These are phyloP conservation scores for Connochaetes taurinus DNA, from an alignment of 2,113 vertebrate genomes.

Conservation along the genomic window DNA sequence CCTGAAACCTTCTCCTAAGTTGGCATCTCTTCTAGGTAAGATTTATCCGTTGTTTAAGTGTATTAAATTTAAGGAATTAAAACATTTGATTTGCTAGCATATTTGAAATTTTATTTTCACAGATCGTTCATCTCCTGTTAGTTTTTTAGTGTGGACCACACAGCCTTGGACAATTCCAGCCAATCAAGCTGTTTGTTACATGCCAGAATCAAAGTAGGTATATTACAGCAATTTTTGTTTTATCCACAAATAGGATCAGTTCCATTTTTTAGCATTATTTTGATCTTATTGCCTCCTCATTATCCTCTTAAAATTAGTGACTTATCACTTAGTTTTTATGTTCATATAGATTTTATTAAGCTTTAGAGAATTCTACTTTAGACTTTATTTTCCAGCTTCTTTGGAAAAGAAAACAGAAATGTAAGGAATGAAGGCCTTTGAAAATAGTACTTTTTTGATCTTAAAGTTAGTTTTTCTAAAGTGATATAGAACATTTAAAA, in stretches of 20 bases:
- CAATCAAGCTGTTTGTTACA: constrained; percentile 95
- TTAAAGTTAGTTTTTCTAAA: not conserved
- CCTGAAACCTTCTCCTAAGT: constrained; percentile 80
- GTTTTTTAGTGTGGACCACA: constrained; percentile 93
- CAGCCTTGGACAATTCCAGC: constrained; percentile 97
- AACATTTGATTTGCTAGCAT: not conserved
- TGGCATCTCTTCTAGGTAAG: constrained; percentile 82
- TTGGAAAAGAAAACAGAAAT: not conserved
- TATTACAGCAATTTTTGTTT: not conserved
- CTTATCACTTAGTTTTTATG: not conserved
- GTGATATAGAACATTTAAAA: not conserved
- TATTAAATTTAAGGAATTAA: not conserved
- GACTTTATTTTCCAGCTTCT: not conserved
- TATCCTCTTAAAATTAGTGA: not conserved
- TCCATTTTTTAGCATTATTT: not conserved
- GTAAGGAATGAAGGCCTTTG: not conserved
- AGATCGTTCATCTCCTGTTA: constrained; percentile 80
- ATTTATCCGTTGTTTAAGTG: not conserved
- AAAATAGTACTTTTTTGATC: not conserved
- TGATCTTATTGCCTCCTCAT: not conserved
- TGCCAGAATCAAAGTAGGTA: constrained; percentile 91
- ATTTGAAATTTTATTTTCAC: not conserved
- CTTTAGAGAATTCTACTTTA: not conserved
- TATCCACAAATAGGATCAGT: not conserved
- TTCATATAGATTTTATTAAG: not conserved